These are phyloP conservation scores for Calameuta filiformis DNA, from an alignment of 2,888 invertebrate genomes.

Conservation along the genomic window DNA sequence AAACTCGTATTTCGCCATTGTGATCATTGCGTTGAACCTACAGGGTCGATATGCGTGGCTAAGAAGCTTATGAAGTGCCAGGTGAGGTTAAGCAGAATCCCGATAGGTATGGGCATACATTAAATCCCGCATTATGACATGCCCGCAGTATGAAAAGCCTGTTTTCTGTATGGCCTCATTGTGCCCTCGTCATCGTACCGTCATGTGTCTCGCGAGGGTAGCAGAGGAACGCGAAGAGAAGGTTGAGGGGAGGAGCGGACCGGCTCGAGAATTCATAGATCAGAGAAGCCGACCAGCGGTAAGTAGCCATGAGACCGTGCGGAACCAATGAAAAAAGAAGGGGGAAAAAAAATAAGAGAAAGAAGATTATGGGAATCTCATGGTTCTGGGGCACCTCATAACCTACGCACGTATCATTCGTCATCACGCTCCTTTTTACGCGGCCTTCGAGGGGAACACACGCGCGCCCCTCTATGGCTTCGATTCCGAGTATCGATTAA, in stretches of 20 bases:
- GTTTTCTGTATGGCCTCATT: conserved; percentile 55
- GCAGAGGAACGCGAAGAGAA: conserved; percentile 25
- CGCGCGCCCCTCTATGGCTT: background rate
- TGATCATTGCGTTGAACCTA: background rate
- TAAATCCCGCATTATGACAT: conserved; percentile 41
- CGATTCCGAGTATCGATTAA: background rate
- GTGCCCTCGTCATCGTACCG: conserved; percentile 56
- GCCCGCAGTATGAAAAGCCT: conserved; percentile 43
- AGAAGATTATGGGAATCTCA: conserved; percentile 46
- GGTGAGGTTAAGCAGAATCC: conserved; percentile 42
- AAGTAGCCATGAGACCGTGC: conserved; percentile 35
- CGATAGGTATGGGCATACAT: conserved; percentile 29
- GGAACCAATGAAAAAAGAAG: background rate
- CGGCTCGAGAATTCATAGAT: conserved; percentile 51
- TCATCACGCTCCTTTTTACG: background rate
- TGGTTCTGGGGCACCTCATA: conserved; percentile 29
- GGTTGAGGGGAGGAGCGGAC: conserved; percentile 19
- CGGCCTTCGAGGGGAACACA: background rate
- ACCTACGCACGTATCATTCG: conserved; percentile 28
- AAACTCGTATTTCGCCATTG: conserved; percentile 1
- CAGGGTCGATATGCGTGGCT: conserved; percentile 12
- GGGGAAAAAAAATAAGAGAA: conserved; percentile 16
- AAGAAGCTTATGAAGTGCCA: conserved; percentile 48
- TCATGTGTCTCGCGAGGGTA: conserved; percentile 42
- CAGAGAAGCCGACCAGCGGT: conserved; percentile 45